Conservation (phyloP, 2,888 invertebrate genomes). For the Ashinkailepas kermadecensis region DNA sequence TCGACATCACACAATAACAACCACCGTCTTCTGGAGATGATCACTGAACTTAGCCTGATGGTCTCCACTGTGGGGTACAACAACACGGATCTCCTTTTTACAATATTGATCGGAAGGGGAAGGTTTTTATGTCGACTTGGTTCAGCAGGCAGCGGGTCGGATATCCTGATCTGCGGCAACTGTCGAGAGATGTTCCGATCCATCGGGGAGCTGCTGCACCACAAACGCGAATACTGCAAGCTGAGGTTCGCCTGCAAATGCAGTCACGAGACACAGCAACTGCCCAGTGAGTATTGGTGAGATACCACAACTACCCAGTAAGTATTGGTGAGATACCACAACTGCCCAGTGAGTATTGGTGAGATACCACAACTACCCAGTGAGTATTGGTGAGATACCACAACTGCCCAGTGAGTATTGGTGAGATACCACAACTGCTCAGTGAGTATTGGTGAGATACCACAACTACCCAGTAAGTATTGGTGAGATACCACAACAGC, state of each 20-base stretch:
- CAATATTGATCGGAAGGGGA: too few relatives aligned
- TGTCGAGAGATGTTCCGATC: constrained; percentile 65
- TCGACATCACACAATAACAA: too few relatives aligned
- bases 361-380: neutral
- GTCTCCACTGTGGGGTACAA: too few relatives aligned
- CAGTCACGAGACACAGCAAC: constrained; percentile 29
- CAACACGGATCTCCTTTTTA: too few relatives aligned
- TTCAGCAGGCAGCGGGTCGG: constrained; percentile 54
- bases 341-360: neutral
- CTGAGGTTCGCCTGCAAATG: constrained; percentile 63
- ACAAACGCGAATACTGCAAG: constrained; percentile 64
- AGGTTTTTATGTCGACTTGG: too few relatives aligned
- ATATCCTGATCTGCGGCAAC: constrained; percentile 67
- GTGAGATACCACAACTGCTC: too few relatives aligned
- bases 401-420: too few relatives aligned
- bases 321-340: neutral
- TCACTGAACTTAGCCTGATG: too few relatives aligned
- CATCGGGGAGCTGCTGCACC: constrained; percentile 61
- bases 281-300: constrained; percentile 1
- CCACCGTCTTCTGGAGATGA: too few relatives aligned
- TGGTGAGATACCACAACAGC: too few relatives aligned
- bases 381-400: neutral
- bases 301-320: neutral
- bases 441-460: too few relatives aligned
- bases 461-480: too few relatives aligned